Conservation (phyloP, 2,888 invertebrate species). For the Caenorhabditis sp. region DNA sequence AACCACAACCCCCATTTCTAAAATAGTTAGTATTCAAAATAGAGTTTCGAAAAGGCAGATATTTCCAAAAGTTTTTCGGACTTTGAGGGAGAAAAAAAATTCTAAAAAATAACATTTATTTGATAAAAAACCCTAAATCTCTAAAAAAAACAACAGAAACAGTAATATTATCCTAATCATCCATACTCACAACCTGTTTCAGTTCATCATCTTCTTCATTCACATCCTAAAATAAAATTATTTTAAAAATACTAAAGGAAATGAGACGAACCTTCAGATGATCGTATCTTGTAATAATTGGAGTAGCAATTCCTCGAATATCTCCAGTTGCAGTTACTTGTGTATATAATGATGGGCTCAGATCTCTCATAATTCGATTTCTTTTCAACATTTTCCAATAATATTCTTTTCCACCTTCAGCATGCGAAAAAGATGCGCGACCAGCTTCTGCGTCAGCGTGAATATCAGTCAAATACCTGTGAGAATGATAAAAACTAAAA, state of each 20-base stretch:
- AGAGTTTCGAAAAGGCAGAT: not conserved
- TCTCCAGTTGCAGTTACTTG: constrained; percentile 63
- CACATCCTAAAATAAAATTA: constrained; percentile 46
- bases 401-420: constrained; percentile 67
- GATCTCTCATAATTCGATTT: constrained; percentile 54
- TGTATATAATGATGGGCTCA: constrained; percentile 46
- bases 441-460: constrained; percentile 63
- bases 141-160: not conserved
- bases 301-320: constrained; percentile 56
- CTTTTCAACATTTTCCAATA: constrained; percentile 66
- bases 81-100: not conserved
- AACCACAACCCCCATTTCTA: constrained; percentile 43
- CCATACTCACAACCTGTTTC: constrained; percentile 51
- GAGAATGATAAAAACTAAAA: too few relatives aligned
- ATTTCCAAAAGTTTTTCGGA: not conserved
- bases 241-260: not conserved
- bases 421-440: constrained; percentile 58
- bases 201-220: constrained; percentile 60
- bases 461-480: constrained; percentile 63
- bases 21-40: not conserved
- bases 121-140: not conserved
- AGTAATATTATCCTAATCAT: constrained; percentile 39
- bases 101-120: not conserved
- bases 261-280: constrained; percentile 48
- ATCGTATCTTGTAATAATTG: constrained; percentile 60